Conservation (phyloP, 1,140 invertebrate species). For the Drosophila ficusphila region DNA sequence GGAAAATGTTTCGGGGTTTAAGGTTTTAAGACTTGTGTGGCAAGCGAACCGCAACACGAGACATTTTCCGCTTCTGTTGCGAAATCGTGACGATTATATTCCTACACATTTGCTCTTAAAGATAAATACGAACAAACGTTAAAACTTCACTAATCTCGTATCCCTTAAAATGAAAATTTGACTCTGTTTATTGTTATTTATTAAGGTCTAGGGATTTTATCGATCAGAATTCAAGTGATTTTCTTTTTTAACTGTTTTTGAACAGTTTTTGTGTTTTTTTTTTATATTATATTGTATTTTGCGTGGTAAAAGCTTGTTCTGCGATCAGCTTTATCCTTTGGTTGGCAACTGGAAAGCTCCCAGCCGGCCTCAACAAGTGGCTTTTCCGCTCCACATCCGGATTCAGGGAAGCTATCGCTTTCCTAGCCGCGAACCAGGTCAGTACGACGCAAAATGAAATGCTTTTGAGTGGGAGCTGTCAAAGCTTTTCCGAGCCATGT, state of each 20-base stretch:
- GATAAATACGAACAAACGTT: too few relatives aligned
- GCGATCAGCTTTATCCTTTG: slow-evolving; percentile 4
- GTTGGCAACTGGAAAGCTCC: slow-evolving; percentile 18
- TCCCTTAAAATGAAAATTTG: too few relatives aligned
- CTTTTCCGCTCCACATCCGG: neutral
- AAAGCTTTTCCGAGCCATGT: slow-evolving; percentile 8
- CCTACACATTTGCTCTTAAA: too few relatives aligned
- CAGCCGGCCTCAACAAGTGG: slow-evolving; percentile 30
- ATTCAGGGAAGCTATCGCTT: neutral
- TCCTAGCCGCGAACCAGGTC: slow-evolving; percentile 27
- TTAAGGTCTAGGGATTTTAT: too few relatives aligned
- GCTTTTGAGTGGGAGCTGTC: slow-evolving; percentile 18
- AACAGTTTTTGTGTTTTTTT: too few relatives aligned
- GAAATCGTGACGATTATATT: neutral
- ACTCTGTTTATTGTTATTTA: too few relatives aligned
- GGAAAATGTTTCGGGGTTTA: slow-evolving; percentile 7
- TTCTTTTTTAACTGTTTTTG: too few relatives aligned
- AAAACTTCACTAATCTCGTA: too few relatives aligned
- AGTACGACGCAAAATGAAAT: neutral
- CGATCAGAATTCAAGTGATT: too few relatives aligned
- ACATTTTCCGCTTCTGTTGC: neutral
- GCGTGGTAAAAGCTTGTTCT: neutral
- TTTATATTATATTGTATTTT: too few relatives aligned
- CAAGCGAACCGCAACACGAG: neutral
- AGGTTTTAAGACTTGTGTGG: slow-evolving; percentile 3